Percentiles rank a stretch among this genome's conserved stretches.
These are phyloP conservation scores for Sylvilagus floridanus DNA, from an alignment of 2,797 vertebrate species.

Conservation along the genomic window DNA sequence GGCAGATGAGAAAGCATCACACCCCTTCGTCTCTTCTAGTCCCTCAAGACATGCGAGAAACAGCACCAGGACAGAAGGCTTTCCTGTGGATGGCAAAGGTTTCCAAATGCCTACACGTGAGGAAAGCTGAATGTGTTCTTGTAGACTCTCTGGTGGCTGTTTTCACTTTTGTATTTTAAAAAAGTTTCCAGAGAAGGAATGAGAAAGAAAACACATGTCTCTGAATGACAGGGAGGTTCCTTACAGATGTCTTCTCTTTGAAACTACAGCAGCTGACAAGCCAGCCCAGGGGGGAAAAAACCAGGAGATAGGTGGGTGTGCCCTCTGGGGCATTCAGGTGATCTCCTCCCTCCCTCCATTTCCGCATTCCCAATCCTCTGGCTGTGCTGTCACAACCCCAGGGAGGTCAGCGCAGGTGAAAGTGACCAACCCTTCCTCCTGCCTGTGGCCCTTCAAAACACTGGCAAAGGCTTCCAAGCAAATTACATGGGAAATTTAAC, in stretches of 20 bases:
- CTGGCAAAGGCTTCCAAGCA: neutral
- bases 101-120: neutral
- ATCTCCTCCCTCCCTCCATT: neutral
- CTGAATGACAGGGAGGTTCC: neutral
- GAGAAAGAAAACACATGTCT: conserved; percentile 31
- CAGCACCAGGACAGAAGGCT: neutral
- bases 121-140: neutral
- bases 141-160: neutral
- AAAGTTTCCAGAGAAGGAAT: neutral
- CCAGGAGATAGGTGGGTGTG: too few species aligned
- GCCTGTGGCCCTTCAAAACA: rapidly evolving
- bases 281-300: neutral
- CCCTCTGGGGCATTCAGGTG: neutral
- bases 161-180: conserved; percentile 5
- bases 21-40: neutral
- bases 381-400: neutral
- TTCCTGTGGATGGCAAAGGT: neutral
- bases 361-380: too few species aligned
- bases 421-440: rapidly evolving
- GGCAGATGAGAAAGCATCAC: neutral
- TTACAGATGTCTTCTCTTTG: neutral
- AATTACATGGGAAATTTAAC: neutral
- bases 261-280: neutral
- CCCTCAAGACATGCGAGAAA: neutral
- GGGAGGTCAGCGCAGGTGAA: neutral